Base-by-base conservation (phyloP, 2,113 vertebrate genomes). In the Sebastes schlegelii region DNA sequence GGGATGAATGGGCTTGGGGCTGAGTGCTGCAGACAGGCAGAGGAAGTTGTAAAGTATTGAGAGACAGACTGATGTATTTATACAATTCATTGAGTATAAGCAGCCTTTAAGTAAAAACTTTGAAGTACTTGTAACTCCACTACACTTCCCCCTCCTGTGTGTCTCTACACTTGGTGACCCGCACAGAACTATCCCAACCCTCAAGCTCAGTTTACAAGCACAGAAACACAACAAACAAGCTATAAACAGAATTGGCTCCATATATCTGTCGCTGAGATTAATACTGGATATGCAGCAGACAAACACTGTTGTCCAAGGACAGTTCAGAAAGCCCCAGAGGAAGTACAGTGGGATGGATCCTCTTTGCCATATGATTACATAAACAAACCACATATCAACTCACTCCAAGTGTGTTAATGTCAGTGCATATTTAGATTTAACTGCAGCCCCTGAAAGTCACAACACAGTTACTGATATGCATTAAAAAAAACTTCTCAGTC, bases 81-180 rank as follows among this genome's bases (percentile, higher is more conserved):
- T 34, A 34, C 26, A 34, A 34, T 34, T 34, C 26, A 34, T 34
- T 34, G 26, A 34, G 26, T 34, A 34, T 34, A 34, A 3, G 26
- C 26, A 34, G 26, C 26, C 26, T 34, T 34, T 34, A 34, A 34
- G 26, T 34, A 34, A 4, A 34, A 34, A 34, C 26, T 34, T 34
- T 34, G 26, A 34, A 34, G 26, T 34, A 34, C 26, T 34, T 34
- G 26, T 34, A 34, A 34, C 26, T 34, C 3, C 26, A 34, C 26
- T 34, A 34, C 26, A 34, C 2, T 34, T 34, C 26, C 26, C 46
- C 70, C 49, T 62, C 34, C 72, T 14, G 46, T 74, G 42, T 63
- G 26, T 77, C 43, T 49, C 34, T 84, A 70, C 63, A 77, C 80
- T 78, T 19, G n/a, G 5, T 86, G 82, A 80, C 84, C 10, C 7